Evolutionary conservation across 1,140 invertebrate genomes (phyloP).

Genomic region (Pomacea maculata): DNA sequence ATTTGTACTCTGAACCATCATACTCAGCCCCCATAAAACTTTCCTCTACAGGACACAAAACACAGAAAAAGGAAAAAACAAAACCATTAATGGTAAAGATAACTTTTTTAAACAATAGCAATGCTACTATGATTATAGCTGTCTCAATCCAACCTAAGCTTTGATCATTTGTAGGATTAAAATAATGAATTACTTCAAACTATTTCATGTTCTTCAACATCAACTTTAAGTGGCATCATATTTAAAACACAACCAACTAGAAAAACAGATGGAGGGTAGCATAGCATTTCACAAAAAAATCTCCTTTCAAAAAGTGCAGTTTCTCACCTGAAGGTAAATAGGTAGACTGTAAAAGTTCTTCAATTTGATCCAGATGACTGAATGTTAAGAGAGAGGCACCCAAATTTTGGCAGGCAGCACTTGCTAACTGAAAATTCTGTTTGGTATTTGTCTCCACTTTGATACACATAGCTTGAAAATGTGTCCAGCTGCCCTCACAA

Average conservation of each 20-base stretch:
- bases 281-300: no score
- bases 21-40: slow-evolving; percentile 7
- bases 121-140: no score
- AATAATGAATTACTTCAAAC: no score
- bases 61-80: background rate
- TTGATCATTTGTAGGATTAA: no score
- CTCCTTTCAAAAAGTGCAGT: no score
- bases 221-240: no score
- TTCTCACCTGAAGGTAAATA: no score
- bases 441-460: background rate
- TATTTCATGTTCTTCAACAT: no score
- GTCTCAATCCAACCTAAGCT: no score
- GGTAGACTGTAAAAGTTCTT: background rate
- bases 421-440: background rate
- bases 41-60: background rate
- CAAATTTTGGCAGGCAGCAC: background rate
- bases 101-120: background rate
- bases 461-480: background rate
- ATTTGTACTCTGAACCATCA: background rate
- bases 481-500: slow-evolving; percentile 2
- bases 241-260: no score
- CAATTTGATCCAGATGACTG: background rate
- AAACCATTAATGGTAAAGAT: background rate
- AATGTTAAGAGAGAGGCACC: background rate
- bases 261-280: no score